Conservation (phyloP, 2,797 vertebrate species). For the Dipus sagitta region DNA sequence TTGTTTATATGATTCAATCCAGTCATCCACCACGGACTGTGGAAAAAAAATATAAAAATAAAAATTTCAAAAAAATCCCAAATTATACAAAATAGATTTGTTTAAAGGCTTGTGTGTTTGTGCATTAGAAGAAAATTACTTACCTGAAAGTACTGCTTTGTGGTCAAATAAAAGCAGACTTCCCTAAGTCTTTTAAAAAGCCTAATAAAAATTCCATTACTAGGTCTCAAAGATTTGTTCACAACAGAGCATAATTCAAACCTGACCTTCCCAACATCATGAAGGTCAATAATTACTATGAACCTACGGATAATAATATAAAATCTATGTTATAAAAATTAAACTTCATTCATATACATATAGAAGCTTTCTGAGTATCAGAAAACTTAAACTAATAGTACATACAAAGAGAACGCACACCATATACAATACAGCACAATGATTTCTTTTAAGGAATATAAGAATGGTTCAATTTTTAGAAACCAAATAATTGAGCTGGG, state of each 20-base stretch:
- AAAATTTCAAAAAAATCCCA: slow-evolving; percentile 78
- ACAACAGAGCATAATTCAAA: slow-evolving; percentile 9
- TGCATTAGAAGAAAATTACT: slow-evolving; percentile 61
- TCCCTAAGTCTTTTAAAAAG: slow-evolving; percentile 32
- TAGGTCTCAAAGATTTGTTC: slow-evolving; percentile 29
- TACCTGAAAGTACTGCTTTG: slow-evolving; percentile 67
- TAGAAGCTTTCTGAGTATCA: slow-evolving; percentile 41
- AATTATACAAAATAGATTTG: slow-evolving; percentile 56
- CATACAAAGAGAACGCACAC: background rate
- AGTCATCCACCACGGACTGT: slow-evolving; percentile 98
- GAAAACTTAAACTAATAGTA: background rate
- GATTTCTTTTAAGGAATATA: background rate
- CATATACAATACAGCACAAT: background rate
- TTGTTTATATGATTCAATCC: slow-evolving; percentile 99
- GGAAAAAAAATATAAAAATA: slow-evolving; percentile 84
- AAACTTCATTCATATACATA: background rate
- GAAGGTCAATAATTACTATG: background rate
- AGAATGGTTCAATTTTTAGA: slow-evolving; percentile 17
- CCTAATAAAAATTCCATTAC: background rate
- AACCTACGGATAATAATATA: slow-evolving; percentile 33
- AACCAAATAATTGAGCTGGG: background rate
- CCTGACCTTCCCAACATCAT: background rate
- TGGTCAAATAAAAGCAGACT: slow-evolving; percentile 65
- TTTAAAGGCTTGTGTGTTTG: slow-evolving; percentile 10
- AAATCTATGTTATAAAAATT: slow-evolving; percentile 3